Conservation (phyloP, 2,797 vertebrate species). For the Tapera naevia region DNA sequence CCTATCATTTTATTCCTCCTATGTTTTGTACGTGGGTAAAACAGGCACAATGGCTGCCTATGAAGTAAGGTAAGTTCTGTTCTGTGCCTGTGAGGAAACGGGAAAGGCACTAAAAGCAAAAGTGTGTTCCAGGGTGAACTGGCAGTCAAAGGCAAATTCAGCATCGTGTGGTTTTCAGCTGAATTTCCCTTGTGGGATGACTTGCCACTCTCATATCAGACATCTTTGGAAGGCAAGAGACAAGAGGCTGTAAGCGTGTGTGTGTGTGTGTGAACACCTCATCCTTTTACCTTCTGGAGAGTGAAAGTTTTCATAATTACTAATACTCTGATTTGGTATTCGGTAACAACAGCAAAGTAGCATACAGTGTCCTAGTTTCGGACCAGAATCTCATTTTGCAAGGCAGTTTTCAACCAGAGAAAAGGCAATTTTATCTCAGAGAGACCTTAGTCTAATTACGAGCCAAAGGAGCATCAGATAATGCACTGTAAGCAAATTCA, state of each 20-base stretch:
- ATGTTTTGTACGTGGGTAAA: not conserved
- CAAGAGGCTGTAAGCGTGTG: not conserved
- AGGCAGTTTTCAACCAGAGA: not conserved
- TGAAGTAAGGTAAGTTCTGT: not conserved
- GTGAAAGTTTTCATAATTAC: not conserved
- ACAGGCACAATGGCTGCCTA: not conserved
- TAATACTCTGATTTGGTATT: not conserved
- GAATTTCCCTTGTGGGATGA: not conserved
- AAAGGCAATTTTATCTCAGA: not conserved
- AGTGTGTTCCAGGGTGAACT: not conserved
- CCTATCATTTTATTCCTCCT: not conserved
- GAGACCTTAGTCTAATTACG: not conserved
- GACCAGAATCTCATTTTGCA: not conserved
- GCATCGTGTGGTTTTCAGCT: not conserved
- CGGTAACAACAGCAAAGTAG: not conserved
- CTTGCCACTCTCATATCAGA: not conserved
- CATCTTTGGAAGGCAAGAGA: not conserved
- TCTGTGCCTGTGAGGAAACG: not conserved
- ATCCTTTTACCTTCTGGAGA: not conserved
- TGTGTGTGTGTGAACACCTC: fast-evolving
- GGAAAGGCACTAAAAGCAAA: constrained; percentile 30
- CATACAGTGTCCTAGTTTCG: not conserved
- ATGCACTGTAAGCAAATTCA: not conserved
- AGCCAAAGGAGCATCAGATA: not conserved
- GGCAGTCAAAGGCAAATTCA: constrained; percentile 8